Conservation (phyloP, 2,888 invertebrate genomes). For the Crioceris asparagi region DNA sequence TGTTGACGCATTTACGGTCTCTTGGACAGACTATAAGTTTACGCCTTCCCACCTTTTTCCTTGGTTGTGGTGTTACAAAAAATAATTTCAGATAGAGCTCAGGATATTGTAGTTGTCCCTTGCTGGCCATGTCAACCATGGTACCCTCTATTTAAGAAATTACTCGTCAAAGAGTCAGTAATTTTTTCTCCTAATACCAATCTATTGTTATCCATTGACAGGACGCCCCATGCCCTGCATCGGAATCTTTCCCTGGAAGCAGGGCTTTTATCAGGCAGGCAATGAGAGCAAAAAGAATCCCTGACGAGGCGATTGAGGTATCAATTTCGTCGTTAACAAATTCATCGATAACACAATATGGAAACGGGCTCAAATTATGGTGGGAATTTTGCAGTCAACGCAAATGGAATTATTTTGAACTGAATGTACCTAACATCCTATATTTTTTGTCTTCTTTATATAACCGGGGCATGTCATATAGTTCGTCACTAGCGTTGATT, state of each 20-base stretch:
- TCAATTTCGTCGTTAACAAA: slow-evolving; percentile 17
- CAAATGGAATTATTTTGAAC: neutral
- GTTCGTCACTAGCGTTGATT: neutral
- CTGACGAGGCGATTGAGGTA: slow-evolving; percentile 13
- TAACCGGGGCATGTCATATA: neutral
- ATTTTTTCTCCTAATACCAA: slow-evolving; percentile 4
- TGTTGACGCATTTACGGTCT: slow-evolving; percentile 8
- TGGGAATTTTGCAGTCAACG: slow-evolving; percentile 15
- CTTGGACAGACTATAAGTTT: slow-evolving; percentile 3
- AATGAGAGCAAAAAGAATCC: slow-evolving; percentile 14
- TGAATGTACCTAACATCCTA: neutral
- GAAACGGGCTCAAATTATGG: slow-evolving; percentile 20
- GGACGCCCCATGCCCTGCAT: slow-evolving; percentile 19
- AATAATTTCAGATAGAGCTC: slow-evolving; percentile 2
- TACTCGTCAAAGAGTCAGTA: slow-evolving; percentile 1
- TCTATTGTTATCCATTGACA: slow-evolving; percentile 18
- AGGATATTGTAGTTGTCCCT: slow-evolving; percentile 8
- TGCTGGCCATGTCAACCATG: slow-evolving; percentile 7
- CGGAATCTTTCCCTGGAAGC: slow-evolving; percentile 23
- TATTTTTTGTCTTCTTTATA: neutral
- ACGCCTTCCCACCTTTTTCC: slow-evolving; percentile 3
- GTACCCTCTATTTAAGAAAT: slow-evolving; percentile 6
- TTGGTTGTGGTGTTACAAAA: slow-evolving; percentile 3
- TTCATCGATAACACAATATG: slow-evolving; percentile 21
- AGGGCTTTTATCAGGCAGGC: slow-evolving; percentile 21